A percentile compares a stretch with the other conserved stretches of the same genome.
These are phyloP conservation scores for Lucifuga dentata DNA, from an alignment of 2,113 vertebrate species.

Conservation along the genomic window DNA sequence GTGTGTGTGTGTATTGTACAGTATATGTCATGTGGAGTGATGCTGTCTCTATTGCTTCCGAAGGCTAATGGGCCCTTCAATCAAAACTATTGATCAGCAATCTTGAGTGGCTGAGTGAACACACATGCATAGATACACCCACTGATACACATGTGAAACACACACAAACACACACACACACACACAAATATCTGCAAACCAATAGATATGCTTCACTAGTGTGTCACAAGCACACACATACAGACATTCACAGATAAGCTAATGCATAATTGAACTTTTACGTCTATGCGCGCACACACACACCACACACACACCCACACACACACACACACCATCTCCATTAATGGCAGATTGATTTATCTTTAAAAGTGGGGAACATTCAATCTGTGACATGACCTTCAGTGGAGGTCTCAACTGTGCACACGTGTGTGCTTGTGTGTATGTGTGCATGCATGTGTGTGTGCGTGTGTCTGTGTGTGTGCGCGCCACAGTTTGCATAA, in stretches of 20 bases:
- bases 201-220: not conserved
- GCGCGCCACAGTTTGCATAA: slow-evolving; percentile 28
- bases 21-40: slow-evolving; percentile 61
- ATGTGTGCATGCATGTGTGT: slow-evolving; percentile 14
- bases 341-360: slow-evolving; percentile 75
- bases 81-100: slow-evolving; percentile 71
- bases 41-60: slow-evolving; percentile 68
- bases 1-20: slow-evolving; percentile 37
- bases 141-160: not conserved
- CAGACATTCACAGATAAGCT: slow-evolving; percentile 14
- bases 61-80: slow-evolving; percentile 71
- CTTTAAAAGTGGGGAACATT: slow-evolving; percentile 71
- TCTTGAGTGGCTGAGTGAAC: slow-evolving; percentile 50
- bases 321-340: slow-evolving; percentile 23
- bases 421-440: slow-evolving; percentile 21
- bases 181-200: slow-evolving; percentile 4
- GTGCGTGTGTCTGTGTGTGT: slow-evolving; percentile 7
- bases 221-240: slow-evolving; percentile 6
- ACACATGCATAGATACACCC: not conserved
- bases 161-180: slow-evolving; percentile 6
- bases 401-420: slow-evolving; percentile 14
- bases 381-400: slow-evolving; percentile 69
- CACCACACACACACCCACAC: slow-evolving; percentile 5
- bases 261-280: slow-evolving; percentile 14
- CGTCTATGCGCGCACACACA: not conserved